A percentile compares a stretch with the other conserved stretches of the same genome.
Conservation (phyloP, 2,797 vertebrate species). For the Furcifer pardalis region DNA sequence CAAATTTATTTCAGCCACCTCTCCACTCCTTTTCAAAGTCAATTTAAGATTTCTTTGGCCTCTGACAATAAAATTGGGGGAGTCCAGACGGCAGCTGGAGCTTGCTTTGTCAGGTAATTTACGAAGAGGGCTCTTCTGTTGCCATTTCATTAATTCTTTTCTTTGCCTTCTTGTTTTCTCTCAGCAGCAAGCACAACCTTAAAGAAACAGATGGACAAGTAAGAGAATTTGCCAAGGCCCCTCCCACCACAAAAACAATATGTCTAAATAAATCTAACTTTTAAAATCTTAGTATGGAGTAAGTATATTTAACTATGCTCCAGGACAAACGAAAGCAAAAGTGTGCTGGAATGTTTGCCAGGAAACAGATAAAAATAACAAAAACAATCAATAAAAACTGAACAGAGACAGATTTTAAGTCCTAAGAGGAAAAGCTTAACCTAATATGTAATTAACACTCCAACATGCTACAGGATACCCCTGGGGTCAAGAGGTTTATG, state of each 20-base stretch:
- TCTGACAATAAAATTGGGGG: background rate
- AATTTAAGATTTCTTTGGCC: background rate
- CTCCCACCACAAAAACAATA: background rate
- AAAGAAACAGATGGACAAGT: slow-evolving; percentile 5
- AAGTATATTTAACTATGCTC: background rate
- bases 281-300: background rate
- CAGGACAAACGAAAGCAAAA: background rate
- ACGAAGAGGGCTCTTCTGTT: background rate
- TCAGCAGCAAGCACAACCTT: background rate
- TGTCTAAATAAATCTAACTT: background rate
- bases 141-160: background rate
- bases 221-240: background rate
- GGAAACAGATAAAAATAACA: background rate
- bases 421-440: slow-evolving; percentile 25
- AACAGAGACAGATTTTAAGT: slow-evolving; percentile 5
- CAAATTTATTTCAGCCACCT: too few species aligned
- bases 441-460: slow-evolving; percentile 33
- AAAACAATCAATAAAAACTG: slow-evolving; percentile 3
- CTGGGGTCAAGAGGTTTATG: slow-evolving; percentile 33
- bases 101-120: slow-evolving; percentile 4
- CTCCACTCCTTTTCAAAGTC: background rate
- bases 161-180: slow-evolving; percentile 8
- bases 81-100: slow-evolving; percentile 1
- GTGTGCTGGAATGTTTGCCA: background rate
- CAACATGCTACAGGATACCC: slow-evolving; percentile 33